Evolutionary conservation across 2,113 vertebrate species (phyloP).

Genomic region (human (Homo sapiens)): DNA sequence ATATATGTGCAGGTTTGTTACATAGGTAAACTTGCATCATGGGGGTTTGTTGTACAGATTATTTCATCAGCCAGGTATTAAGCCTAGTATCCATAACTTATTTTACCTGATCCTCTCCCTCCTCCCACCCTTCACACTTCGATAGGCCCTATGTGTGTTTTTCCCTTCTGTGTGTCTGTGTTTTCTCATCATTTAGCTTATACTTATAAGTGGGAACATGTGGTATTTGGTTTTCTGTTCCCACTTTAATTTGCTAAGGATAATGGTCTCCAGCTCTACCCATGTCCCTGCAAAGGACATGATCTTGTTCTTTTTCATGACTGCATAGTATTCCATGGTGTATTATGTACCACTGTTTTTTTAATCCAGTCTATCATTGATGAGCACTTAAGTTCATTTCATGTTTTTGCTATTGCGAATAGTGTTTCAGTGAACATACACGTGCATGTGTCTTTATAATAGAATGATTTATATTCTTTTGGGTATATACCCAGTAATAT

Average conservation of each 20-base stretch:
- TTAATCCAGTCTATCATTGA: neutral
- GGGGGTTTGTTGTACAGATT: too few species aligned
- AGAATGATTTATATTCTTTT: neutral
- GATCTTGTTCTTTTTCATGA: neutral
- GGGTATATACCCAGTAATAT: neutral
- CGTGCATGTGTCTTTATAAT: neutral
- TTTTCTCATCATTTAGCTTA: neutral
- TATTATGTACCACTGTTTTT: neutral
- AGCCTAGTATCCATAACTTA: too few species aligned
- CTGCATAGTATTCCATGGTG: neutral
- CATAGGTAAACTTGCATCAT: too few species aligned
- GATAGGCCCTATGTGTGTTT: too few species aligned
- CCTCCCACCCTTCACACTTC: neutral
- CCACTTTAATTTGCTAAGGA: neutral
- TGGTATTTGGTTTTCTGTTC: neutral
- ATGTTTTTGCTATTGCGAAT: neutral
- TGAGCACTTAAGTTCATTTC: neutral
- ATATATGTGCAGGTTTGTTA: too few species aligned
- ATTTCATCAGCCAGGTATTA: too few species aligned
- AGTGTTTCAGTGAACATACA: neutral
- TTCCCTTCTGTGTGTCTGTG: neutral
- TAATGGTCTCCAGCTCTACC: neutral
- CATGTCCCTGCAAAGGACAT: neutral
- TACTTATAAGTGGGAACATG: neutral
- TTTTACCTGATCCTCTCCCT: neutral